Evolutionary conservation across 2,888 invertebrate genomes (phyloP).

Genomic region (Dermolepida albohirtum): DNA sequence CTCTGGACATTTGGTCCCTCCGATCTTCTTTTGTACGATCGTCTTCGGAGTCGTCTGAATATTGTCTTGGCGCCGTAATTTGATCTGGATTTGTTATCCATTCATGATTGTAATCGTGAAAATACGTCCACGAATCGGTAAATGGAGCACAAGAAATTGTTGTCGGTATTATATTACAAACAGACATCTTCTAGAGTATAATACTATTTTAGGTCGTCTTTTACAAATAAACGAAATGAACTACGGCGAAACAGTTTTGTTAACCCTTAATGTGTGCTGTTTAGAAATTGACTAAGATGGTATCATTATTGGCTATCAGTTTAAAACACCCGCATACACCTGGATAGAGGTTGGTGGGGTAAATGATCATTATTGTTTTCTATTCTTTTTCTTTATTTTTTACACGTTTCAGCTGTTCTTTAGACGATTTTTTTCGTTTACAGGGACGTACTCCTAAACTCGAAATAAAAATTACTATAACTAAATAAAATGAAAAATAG

Average conservation of each 20-base stretch:
- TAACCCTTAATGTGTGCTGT: constrained; percentile 53
- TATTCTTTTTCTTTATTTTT: constrained; percentile 42
- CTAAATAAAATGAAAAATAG: no score
- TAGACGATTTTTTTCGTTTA: constrained; percentile 20
- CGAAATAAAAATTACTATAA: no score
- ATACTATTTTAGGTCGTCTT: not conserved
- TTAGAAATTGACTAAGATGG: constrained; percentile 54
- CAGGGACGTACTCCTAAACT: constrained; percentile 12
- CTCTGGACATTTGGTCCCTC: constrained; percentile 42
- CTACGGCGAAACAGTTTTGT: constrained; percentile 17
- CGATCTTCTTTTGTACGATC: constrained; percentile 34
- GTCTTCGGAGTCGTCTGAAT: constrained; percentile 47
- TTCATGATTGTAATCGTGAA: constrained; percentile 34
- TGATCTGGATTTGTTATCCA: constrained; percentile 50
- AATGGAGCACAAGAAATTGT: constrained; percentile 29
- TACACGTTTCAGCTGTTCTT: constrained; percentile 41
- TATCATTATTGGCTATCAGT: constrained; percentile 57
- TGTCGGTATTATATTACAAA: constrained; percentile 31
- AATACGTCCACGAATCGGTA: constrained; percentile 28
- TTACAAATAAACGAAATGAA: not conserved
- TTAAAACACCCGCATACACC: constrained; percentile 63
- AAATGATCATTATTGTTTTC: constrained; percentile 53
- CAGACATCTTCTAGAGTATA: constrained; percentile 12
- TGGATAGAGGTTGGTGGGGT: constrained; percentile 59
- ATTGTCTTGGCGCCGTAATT: constrained; percentile 51